Evolutionary conservation across 2,888 invertebrate genomes (phyloP), one percentile per base, ranked within the genome.

Genomic region (Lithophane socia): DNA sequence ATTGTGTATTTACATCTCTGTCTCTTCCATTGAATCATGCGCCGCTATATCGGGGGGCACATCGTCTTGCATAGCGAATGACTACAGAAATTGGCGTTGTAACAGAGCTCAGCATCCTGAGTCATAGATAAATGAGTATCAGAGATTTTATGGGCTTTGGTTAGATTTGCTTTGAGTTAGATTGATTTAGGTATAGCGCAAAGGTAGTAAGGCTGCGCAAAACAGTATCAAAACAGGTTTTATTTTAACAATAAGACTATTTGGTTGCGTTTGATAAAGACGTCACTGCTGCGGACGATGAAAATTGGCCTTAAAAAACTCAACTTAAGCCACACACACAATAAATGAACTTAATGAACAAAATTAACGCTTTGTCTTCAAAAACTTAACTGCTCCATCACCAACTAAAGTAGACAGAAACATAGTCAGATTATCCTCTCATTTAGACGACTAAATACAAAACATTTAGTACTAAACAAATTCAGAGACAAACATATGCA

Each of bases 11-110:
- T 67, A 13, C 13, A n/a, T 16, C 4, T 37, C 7, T 68, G 80
- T 66, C 86, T 49, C 79, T 89, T 90, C 82, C 84, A 83, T 83
- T 75, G 68, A 78, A 67, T 60, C 67, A 70, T 70, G 60, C 24
- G 84, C 85, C 56, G 44, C 61, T 61, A 60, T 71, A 81, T 77
- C 54, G 67, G 58, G 64, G 73, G 78, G 85, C 74, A 87, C 90
- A 90, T 89, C 91, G 92, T 90, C 93, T 92, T 93, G 94, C 92
- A 93, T 93, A 93, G 90, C 83, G 92, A 93, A 92, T 93, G 92
- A 91, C 91, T 89, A 87, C 87, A 92, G 92, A 91, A 93, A 94
- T 93, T 92, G 91, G 87, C 88, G 87, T 87, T 86, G 87, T 87
- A 90, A 86, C 82, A 75, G 75, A 83, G 86, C 84, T 89, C 86